A percentile compares a stretch with the other conserved stretches of the same genome.
phyloP scores from a whole-genome alignment of 2,113 vertebrate species.

The Oncorhynchus clarkii region DNA sequence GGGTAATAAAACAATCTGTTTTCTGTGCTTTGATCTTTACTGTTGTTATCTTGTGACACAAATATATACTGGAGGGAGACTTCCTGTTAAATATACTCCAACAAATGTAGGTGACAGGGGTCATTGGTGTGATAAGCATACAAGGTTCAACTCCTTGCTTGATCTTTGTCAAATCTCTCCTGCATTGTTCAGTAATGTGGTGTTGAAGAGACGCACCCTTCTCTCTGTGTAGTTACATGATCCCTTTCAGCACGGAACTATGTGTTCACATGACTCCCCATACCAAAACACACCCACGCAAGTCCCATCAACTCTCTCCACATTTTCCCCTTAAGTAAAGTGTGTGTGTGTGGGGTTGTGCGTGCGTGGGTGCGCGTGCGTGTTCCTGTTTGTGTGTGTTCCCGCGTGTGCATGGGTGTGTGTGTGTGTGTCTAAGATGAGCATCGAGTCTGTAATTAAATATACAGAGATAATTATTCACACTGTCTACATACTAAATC shows the following conservation, averaged over 20 bases:
- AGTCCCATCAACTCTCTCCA: conserved; percentile 68
- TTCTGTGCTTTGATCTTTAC: too few species aligned
- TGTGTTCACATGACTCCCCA: conserved; percentile 71
- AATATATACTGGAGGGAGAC: background rate
- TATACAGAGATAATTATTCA: background rate
- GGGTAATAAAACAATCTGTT: too few species aligned
- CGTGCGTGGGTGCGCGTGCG: background rate
- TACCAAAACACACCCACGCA: conserved; percentile 79
- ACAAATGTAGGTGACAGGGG: background rate
- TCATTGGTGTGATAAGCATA: background rate
- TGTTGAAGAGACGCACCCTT: conserved; percentile 45
- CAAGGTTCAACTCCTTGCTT: conserved; percentile 25
- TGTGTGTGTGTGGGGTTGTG: background rate
- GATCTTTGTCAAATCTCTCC: conserved; percentile 40
- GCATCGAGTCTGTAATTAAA: background rate
- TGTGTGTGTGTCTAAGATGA: background rate
- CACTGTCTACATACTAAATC: background rate
- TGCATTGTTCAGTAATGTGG: conserved; percentile 35
- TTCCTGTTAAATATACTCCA: conserved; percentile 1
- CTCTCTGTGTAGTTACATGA: conserved; percentile 38
- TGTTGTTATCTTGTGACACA: too few species aligned
- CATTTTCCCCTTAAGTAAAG: conserved; percentile 20
- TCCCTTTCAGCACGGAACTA: conserved; percentile 60
- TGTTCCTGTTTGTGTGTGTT: background rate
- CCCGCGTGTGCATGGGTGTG: background rate